phyloP scores from a whole-genome alignment of 2,888 invertebrate genomes.

The Azorinus chamasolen region DNA sequence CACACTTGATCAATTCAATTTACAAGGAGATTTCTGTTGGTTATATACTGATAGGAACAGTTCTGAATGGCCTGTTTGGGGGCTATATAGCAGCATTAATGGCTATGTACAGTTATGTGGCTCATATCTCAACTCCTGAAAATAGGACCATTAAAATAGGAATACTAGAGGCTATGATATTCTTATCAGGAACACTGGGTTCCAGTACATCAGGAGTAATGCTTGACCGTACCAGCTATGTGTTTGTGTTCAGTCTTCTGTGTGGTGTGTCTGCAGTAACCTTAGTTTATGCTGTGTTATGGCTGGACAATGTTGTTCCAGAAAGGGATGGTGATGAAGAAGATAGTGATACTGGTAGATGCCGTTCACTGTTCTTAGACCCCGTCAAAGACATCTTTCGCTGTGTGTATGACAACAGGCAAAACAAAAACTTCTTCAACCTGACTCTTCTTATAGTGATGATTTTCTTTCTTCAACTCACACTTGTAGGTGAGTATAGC shows the following conservation, averaged over 20 bases:
- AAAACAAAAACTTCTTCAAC: slow-evolving; percentile 53
- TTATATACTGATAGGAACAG: slow-evolving; percentile 85
- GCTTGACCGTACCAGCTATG: slow-evolving; percentile 87
- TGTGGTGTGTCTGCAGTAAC: slow-evolving; percentile 80
- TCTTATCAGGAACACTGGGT: slow-evolving; percentile 94
- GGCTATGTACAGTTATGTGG: slow-evolving; percentile 91
- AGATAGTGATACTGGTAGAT: slow-evolving; percentile 25
- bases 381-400: slow-evolving; percentile 53
- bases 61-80: slow-evolving; percentile 86
- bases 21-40: slow-evolving; percentile 74
- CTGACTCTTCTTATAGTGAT: slow-evolving; percentile 65
- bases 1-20: slow-evolving; percentile 80
- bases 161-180: slow-evolving; percentile 93
- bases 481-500: slow-evolving; percentile 67
- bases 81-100: slow-evolving; percentile 86
- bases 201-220: slow-evolving; percentile 93
- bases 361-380: slow-evolving; percentile 35
- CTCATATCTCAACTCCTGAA: slow-evolving; percentile 91
- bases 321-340: slow-evolving; percentile 1
- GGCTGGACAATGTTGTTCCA: slow-evolving; percentile 71
- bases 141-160: slow-evolving; percentile 93
- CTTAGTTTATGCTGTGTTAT: slow-evolving; percentile 83
- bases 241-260: slow-evolving; percentile 84
- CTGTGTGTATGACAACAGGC: slow-evolving; percentile 71
- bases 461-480: slow-evolving; percentile 67